These are phyloP conservation scores for Marmota monax DNA, from an alignment of 2,113 vertebrate species.

Conservation along the genomic window DNA sequence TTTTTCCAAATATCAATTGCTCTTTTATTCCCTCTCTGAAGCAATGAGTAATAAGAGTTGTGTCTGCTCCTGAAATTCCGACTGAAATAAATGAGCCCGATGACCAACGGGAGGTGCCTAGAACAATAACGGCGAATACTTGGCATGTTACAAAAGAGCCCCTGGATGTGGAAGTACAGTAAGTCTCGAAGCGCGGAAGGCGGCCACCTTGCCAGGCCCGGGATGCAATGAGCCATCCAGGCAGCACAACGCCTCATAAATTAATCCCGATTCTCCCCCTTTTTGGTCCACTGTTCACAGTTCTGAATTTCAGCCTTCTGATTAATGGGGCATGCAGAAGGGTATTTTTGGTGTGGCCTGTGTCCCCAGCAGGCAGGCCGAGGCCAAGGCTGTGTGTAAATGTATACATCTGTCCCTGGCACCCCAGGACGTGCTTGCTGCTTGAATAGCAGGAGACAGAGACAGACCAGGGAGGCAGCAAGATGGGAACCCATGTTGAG, in stretches of 20 bases:
- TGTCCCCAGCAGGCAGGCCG: neutral
- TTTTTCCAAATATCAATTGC: slow-evolving; percentile 88
- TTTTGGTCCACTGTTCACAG: slow-evolving; percentile 57
- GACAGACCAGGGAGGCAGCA: neutral
- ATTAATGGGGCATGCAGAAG: slow-evolving; percentile 68
- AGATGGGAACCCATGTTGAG: neutral
- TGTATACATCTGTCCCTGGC: neutral
- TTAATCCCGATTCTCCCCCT: slow-evolving; percentile 54
- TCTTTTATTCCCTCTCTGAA: slow-evolving; percentile 84
- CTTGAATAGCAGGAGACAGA: neutral
- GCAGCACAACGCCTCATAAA: slow-evolving; percentile 74
- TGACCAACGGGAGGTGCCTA: slow-evolving; percentile 83
- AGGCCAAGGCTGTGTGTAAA: neutral
- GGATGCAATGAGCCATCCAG: slow-evolving; percentile 80
- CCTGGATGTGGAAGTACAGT: slow-evolving; percentile 79
- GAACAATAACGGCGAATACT: slow-evolving; percentile 84
- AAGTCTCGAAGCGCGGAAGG: slow-evolving; percentile 59
- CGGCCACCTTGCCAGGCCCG: slow-evolving; percentile 1
- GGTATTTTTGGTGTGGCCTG: slow-evolving; percentile 58
- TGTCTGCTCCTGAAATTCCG: slow-evolving; percentile 86
- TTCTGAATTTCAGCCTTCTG: slow-evolving; percentile 47
- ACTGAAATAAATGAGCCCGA: slow-evolving; percentile 80
- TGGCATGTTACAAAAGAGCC: slow-evolving; percentile 80
- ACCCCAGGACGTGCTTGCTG: neutral
- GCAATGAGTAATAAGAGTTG: slow-evolving; percentile 83